A percentile compares a stretch with the other conserved stretches of the same genome.
Conservation (phyloP, 2,113 vertebrate genomes). For the Oriolus oriolus region DNA sequence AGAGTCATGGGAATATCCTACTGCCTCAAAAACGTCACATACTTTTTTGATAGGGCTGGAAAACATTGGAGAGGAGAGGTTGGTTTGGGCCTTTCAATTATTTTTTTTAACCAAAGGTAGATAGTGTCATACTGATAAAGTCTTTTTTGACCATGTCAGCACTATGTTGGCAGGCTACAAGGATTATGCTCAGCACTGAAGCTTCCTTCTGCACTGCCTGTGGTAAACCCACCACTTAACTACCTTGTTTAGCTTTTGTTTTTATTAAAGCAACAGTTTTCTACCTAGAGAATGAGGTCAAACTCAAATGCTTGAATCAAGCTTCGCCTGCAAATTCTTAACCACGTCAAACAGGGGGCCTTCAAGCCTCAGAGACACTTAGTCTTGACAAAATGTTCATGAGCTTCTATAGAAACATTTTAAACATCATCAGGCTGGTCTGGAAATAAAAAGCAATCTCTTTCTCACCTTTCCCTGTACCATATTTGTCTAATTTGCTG, state of each 20-base stretch:
- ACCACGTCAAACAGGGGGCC: accelerated
- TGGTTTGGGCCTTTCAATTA: neutral
- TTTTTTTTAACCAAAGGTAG: neutral
- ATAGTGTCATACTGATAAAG: neutral
- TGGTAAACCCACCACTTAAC: neutral
- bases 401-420: neutral
- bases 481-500: neutral
- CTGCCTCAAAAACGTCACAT: neutral
- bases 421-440: neutral
- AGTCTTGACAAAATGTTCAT: neutral
- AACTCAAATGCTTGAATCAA: neutral
- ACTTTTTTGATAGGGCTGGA: neutral
- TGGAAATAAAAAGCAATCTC: neutral
- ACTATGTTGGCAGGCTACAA: neutral
- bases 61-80: neutral
- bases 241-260: neutral
- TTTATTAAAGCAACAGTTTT: neutral
- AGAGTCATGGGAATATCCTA: neutral
- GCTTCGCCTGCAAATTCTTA: neutral
- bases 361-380: neutral
- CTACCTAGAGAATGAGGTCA: neutral
- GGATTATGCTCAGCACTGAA: neutral
- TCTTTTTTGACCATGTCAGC: neutral
- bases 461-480: neutral
- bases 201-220: neutral